Percentiles rank a stretch among this genome's conserved stretches.
Conservation (phyloP, 2,888 invertebrate genomes). For the Scaptomyza parva region DNA sequence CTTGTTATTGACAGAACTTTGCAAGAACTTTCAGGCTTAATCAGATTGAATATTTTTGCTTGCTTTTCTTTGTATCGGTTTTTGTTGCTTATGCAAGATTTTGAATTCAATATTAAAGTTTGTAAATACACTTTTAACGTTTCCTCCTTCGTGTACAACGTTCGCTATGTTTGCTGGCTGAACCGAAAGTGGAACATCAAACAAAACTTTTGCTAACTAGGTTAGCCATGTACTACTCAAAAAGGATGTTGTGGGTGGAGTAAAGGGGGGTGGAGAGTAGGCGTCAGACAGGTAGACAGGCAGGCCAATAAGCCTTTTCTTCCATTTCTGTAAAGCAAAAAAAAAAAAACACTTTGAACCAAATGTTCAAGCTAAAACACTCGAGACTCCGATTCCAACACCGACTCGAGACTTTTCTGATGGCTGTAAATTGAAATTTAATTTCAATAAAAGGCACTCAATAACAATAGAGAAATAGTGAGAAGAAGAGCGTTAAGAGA, state of each 20-base stretch:
- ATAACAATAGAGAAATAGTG: neutral
- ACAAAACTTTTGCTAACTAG: constrained; percentile 64
- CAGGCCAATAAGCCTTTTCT: constrained; percentile 55
- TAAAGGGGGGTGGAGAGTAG: neutral
- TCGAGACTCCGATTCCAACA: neutral
- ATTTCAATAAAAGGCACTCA: constrained; percentile 51
- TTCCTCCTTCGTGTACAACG: neutral
- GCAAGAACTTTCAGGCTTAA: constrained; percentile 6
- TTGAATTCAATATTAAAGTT: constrained; percentile 21
- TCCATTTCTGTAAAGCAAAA: too few relatives aligned
- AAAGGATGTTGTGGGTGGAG: constrained; percentile 10
- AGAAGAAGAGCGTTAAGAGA: neutral
- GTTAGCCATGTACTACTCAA: constrained; percentile 54
- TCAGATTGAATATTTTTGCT: constrained; percentile 1
- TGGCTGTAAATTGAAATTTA: constrained; percentile 45
- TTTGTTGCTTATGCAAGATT: constrained; percentile 1
- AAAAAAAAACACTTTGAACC: constrained; percentile 32
- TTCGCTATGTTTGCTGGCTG: constrained; percentile 4
- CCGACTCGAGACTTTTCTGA: constrained; percentile 14
- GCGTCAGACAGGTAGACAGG: constrained; percentile 16
- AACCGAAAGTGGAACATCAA: constrained; percentile 60
- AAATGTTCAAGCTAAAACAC: neutral
- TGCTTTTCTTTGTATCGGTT: neutral
- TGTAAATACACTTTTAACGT: constrained; percentile 10
- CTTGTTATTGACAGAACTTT: constrained; percentile 1